Evolutionary conservation across 2,888 invertebrate species (phyloP).

Genomic region (Calliphora vomitoria): DNA sequence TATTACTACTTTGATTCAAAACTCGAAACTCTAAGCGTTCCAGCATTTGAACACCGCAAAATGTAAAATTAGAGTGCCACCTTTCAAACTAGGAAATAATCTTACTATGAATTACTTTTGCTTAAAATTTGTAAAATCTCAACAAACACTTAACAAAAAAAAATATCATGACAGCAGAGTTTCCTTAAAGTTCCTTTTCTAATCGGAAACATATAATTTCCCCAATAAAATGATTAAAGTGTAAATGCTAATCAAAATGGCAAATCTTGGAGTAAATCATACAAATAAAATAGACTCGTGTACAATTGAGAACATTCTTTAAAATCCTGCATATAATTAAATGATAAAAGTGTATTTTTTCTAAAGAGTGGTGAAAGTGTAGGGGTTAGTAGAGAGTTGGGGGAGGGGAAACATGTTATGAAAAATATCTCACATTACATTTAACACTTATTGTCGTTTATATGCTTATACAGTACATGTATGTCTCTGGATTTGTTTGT

Average conservation of each 20-base stretch:
- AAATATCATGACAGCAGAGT: too few relatives aligned
- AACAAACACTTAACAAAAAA: too few relatives aligned
- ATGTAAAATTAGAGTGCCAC: too few relatives aligned
- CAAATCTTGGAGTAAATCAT: slow-evolving; percentile 1
- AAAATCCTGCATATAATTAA: slow-evolving; percentile 59
- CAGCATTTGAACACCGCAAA: too few relatives aligned
- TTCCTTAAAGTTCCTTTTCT: not conserved
- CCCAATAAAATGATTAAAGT: slow-evolving; percentile 12
- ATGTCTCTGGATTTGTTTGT: slow-evolving; percentile 3
- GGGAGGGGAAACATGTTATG: slow-evolving; percentile 39
- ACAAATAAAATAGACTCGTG: not conserved
- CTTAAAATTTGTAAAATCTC: too few relatives aligned
- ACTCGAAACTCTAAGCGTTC: too few relatives aligned
- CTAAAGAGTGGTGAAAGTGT: not conserved
- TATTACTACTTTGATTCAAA: too few relatives aligned
- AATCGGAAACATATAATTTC: not conserved
- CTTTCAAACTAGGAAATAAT: too few relatives aligned
- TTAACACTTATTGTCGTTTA: slow-evolving; percentile 72
- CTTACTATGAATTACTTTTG: too few relatives aligned
- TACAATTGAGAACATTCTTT: slow-evolving; percentile 50
- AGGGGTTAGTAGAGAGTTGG: not conserved
- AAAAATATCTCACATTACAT: slow-evolving; percentile 70
- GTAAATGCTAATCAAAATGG: not conserved
- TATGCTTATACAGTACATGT: slow-evolving; percentile 3
- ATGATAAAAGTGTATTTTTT: slow-evolving; percentile 43